Percentiles rank a stretch among this genome's conserved stretches.
These are phyloP conservation scores for Ctenosaura bakeri DNA, from an alignment of 2,797 vertebrate genomes.

Conservation along the genomic window DNA sequence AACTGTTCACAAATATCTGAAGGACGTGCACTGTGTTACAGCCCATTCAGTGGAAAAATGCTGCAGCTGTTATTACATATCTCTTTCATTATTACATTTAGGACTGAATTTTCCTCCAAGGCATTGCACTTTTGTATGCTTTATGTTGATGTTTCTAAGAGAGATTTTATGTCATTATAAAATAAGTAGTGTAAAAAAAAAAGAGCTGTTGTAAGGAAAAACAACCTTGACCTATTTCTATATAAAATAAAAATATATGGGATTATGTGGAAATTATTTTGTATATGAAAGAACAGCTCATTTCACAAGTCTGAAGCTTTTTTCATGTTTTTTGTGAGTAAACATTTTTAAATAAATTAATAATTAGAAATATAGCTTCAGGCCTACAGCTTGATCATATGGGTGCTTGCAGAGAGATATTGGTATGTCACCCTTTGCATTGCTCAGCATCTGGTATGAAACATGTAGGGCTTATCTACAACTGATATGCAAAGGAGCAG, in stretches of 20 bases:
- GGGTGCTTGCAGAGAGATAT: not conserved
- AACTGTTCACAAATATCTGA: slow-evolving; percentile 50
- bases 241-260: slow-evolving; percentile 86
- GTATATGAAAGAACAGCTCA: slow-evolving; percentile 81
- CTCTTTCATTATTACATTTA: slow-evolving; percentile 76
- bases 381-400: not conserved
- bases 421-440: not conserved
- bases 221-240: slow-evolving; percentile 82
- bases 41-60: slow-evolving; percentile 73
- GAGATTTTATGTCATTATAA: slow-evolving; percentile 86
- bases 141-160: slow-evolving; percentile 86
- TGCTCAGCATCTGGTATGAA: not conserved
- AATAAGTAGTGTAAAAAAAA: slow-evolving; percentile 84
- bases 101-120: slow-evolving; percentile 79
- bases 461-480: too few relatives aligned
- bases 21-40: slow-evolving; percentile 69
- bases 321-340: slow-evolving; percentile 82
- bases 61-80: slow-evolving; percentile 76
- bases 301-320: slow-evolving; percentile 77
- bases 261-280: slow-evolving; percentile 86
- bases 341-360: slow-evolving; percentile 84
- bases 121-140: slow-evolving; percentile 87
- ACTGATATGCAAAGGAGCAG: too few relatives aligned
- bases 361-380: slow-evolving; percentile 75
- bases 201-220: slow-evolving; percentile 82